Conservation (phyloP, 2,797 vertebrate species). For the Hydrolagus colliei region DNA sequence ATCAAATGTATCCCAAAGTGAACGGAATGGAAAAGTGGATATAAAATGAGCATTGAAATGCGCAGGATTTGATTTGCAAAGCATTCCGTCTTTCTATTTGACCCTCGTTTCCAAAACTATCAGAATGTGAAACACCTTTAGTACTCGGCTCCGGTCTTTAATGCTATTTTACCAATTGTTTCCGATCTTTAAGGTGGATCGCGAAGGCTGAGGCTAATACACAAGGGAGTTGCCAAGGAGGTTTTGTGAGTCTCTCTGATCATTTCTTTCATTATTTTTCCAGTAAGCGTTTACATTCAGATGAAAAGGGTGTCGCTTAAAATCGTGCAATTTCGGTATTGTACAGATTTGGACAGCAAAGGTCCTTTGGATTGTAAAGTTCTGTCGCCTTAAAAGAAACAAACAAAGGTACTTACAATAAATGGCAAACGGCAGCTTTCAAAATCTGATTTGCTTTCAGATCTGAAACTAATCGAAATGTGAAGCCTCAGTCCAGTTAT, state of each 20-base stretch:
- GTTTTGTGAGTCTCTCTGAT: neutral
- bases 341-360: neutral
- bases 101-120: conserved; percentile 1
- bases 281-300: neutral
- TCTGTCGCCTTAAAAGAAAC: too few relatives aligned
- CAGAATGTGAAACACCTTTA: neutral
- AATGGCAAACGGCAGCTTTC: too few relatives aligned
- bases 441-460: neutral
- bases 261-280: neutral
- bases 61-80: neutral
- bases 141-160: neutral
- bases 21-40: too few relatives aligned
- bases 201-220: conserved; percentile 32
- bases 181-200: neutral
- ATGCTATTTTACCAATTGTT: neutral
- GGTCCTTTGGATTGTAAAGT: too few relatives aligned
- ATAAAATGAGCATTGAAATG: neutral
- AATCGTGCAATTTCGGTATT: neutral
- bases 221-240: conserved; percentile 36
- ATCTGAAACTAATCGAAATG: neutral
- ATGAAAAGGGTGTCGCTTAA: neutral
- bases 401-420: too few relatives aligned
- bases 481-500: neutral
- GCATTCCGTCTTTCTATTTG: neutral
- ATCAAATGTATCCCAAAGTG: too few relatives aligned